phyloP scores from a whole-genome alignment of 2,113 vertebrate genomes.

The Odobenus rosmarus region DNA sequence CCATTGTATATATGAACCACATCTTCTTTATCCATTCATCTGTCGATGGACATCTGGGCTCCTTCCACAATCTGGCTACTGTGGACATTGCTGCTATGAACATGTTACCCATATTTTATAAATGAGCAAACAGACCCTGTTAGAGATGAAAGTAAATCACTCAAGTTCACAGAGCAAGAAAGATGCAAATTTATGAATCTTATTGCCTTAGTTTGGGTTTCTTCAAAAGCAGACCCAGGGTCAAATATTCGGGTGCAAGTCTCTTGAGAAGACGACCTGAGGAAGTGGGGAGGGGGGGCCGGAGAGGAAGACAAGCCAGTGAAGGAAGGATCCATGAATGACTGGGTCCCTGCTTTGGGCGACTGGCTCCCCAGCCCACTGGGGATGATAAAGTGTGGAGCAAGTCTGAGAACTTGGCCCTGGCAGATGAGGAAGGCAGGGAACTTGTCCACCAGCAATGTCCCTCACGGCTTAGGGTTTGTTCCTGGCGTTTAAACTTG shows the following conservation, averaged over 20 bases:
- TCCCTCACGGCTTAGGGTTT: accelerated
- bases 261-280: not conserved
- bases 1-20: not conserved
- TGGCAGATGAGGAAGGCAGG: accelerated
- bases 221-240: not conserved
- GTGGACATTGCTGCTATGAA: not conserved
- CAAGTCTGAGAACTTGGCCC: not conserved
- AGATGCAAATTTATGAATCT: not conserved
- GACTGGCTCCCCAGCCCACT: accelerated
- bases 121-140: not conserved
- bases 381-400: accelerated
- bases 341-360: not conserved
- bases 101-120: not conserved
- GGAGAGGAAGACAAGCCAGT: not conserved
- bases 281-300: not conserved
- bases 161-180: not conserved
- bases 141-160: not conserved
- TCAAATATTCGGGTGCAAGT: not conserved
- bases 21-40: not conserved
- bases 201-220: not conserved
- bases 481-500: not conserved
- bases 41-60: not conserved
- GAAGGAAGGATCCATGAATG: accelerated
- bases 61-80: not conserved
- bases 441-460: not conserved